A percentile compares a stretch with the other conserved stretches of the same genome.
Conservation (phyloP, 2,888 invertebrate genomes). For the Stramonita haemastoma region DNA sequence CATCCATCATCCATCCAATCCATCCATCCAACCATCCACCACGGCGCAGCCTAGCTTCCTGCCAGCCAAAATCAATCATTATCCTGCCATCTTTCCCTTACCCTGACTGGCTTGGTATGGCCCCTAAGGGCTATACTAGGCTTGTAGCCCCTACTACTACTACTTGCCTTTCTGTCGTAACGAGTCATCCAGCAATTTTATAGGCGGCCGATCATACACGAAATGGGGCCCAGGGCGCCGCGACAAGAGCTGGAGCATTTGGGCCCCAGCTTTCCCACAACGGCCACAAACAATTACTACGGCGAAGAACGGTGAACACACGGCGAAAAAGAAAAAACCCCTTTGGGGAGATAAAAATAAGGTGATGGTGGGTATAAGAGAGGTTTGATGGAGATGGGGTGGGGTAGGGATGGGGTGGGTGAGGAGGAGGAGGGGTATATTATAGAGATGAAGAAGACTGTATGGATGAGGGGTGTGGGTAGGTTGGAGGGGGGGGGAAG, state of each 20-base stretch:
- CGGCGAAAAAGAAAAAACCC: background rate
- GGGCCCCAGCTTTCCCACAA: background rate
- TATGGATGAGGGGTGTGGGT: too few species aligned
- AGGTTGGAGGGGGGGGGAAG: too few species aligned
- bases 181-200: slow-evolving; percentile 32
- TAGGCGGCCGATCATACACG: slow-evolving; percentile 37
- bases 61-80: background rate
- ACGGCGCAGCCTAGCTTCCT: background rate
- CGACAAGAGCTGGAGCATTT: background rate
- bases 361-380: background rate
- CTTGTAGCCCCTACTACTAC: background rate
- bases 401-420: background rate
- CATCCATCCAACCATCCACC: background rate
- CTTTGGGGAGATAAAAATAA: background rate
- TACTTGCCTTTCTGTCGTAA: background rate
- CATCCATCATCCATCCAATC: too few species aligned
- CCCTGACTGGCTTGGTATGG: background rate
- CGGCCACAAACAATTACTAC: slow-evolving; percentile 32
- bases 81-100: slow-evolving; percentile 14
- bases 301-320: slow-evolving; percentile 4
- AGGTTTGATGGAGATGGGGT: background rate
- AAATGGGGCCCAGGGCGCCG: slow-evolving; percentile 3
- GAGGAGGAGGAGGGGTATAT: background rate
- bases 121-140: too few species aligned
- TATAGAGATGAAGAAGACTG: background rate